Base-by-base conservation (phyloP, 2,888 invertebrate genomes). In the Timandra comae region DNA sequence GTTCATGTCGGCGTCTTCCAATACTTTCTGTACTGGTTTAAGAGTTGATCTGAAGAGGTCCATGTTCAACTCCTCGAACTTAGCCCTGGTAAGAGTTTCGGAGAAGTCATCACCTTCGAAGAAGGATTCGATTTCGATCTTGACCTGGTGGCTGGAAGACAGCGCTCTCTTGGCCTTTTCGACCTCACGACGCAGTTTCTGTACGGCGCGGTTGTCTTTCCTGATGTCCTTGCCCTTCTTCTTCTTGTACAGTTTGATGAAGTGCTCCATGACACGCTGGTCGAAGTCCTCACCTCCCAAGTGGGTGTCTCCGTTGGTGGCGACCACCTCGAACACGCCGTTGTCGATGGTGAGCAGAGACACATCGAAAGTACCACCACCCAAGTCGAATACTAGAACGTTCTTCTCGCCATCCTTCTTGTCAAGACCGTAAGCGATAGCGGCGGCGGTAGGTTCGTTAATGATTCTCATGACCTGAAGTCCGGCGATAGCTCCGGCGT, bases 251-350 rank as follows among this genome's bases (percentile, higher is more conserved):
- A 98, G 79, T 78, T 99, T 98, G 77, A 98, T 96, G 88, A 99
- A 99, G 86, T 99, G 97, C 63, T 99, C 98, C 97, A 98, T 97
- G 2, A 98, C 97, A 51, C 97, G 90, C 80, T 98, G 97, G 85
- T 98, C 98, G 77, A 98, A 99, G 88, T 99, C 99, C 87, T 99
- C 99, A 74, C 99, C 99, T 63, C 99, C 98, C 86, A 98, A 91
- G 79, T 98, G 98, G 55, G 98, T 98, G 73, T 98, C 98, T 62
- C 98, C 98, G 67, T 95, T 95, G 43, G 96, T 96, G 1, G 96
- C 92, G 1, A 94, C 93, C 30, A 93, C 92, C 87, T 99, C 99
- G 74, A 99, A 99, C 3, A 99, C 98, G 32, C 99, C 99, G 61
- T 98, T 98, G 70, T 99, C 99, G 67, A 99, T 99, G 47, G 98